Percentiles rank a stretch among this genome's conserved stretches.
phyloP scores from a whole-genome alignment of 2,888 invertebrate genomes.

The Rhagonycha lutea region DNA sequence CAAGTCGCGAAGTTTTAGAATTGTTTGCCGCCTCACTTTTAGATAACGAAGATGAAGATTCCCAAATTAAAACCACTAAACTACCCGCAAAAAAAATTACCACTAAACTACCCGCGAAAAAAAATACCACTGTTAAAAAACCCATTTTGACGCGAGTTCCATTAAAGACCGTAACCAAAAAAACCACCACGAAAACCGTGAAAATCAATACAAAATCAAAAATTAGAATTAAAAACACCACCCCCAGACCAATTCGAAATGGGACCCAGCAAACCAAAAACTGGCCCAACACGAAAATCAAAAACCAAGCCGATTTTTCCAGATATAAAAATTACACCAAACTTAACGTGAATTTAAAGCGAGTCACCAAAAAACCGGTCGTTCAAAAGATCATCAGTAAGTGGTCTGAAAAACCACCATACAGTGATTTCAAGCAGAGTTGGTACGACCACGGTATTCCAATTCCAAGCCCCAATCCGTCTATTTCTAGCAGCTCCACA shows the following conservation, averaged over 20 bases:
- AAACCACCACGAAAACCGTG: constrained; percentile 7
- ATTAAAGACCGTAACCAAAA: not conserved
- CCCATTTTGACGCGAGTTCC: not conserved
- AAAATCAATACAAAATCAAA: not conserved
- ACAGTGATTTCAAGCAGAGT: constrained; percentile 56
- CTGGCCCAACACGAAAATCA: constrained; percentile 33
- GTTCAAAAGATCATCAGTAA: constrained; percentile 56
- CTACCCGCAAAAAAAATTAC: not conserved
- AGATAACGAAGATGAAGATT: not conserved
- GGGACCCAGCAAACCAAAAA: constrained; percentile 9
- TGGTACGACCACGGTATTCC: constrained; percentile 52
- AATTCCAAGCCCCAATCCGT: constrained; percentile 44
- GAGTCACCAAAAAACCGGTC: constrained; percentile 39
- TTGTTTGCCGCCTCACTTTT: not conserved
- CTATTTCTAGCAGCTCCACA: constrained; percentile 45
- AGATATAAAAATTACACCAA: constrained; percentile 33
- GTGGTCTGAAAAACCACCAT: constrained; percentile 59
- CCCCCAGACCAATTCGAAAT: not conserved
- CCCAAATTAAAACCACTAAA: not conserved
- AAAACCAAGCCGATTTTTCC: constrained; percentile 14
- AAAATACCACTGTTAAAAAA: not conserved
- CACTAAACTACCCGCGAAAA: not conserved
- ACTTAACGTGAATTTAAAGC: not conserved
- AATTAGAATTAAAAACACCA: not conserved
- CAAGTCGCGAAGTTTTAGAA: not conserved